phyloP scores from a whole-genome alignment of 2,888 invertebrate species.

The Sesia apiformis region DNA sequence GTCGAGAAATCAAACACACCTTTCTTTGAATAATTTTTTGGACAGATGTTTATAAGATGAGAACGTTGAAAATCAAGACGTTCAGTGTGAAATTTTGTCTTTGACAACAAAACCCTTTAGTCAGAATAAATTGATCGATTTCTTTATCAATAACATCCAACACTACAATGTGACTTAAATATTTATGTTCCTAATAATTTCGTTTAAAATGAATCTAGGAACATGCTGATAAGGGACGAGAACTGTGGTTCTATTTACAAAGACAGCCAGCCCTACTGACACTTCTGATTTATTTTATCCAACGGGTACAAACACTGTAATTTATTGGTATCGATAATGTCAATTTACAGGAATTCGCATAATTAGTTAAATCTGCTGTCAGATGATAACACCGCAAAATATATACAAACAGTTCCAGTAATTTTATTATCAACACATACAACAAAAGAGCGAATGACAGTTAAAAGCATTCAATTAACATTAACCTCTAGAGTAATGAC shows the following conservation, averaged over 20 bases:
- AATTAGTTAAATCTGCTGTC: slow-evolving; percentile 47
- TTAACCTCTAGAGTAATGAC: too few species aligned
- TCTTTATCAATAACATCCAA: too few species aligned
- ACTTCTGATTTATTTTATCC: slow-evolving; percentile 43
- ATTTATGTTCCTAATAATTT: too few species aligned
- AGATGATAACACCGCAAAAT: slow-evolving; percentile 33
- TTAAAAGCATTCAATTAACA: background rate
- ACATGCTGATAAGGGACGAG: too few species aligned
- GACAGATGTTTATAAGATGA: slow-evolving; percentile 2
- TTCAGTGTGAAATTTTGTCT: too few species aligned
- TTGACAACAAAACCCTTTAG: too few species aligned
- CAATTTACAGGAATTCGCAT: slow-evolving; percentile 41
- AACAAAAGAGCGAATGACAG: too few species aligned
- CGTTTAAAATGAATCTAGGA: too few species aligned
- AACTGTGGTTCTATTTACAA: too few species aligned
- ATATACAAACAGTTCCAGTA: slow-evolving; percentile 1
- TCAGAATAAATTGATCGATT: too few species aligned
- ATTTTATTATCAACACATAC: background rate
- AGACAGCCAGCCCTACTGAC: slow-evolving; percentile 4
- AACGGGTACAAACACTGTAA: slow-evolving; percentile 34
- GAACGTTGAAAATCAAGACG: too few species aligned
- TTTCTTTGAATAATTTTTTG: background rate
- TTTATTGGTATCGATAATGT: slow-evolving; percentile 55
- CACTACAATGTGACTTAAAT: too few species aligned
- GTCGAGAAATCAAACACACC: slow-evolving; percentile 4